These are phyloP conservation scores for Merluccius polli DNA, from an alignment of 2,797 vertebrate genomes.

Conservation along the genomic window DNA sequence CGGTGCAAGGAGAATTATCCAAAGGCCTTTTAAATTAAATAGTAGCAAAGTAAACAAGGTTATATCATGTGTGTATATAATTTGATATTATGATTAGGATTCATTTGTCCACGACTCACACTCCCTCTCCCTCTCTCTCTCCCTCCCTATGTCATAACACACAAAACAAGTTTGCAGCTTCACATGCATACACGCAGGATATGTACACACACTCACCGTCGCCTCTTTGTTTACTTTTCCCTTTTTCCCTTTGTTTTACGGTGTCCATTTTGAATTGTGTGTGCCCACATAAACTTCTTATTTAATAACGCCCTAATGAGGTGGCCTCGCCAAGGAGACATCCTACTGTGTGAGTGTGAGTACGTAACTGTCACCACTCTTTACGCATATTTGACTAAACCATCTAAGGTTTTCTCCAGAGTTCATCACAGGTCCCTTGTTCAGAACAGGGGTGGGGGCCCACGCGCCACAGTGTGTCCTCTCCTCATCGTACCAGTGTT, in stretches of 20 bases:
- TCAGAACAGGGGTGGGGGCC: not conserved
- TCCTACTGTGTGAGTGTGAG: constrained; percentile 11
- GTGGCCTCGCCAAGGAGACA: not conserved
- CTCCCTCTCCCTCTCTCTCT: not conserved
- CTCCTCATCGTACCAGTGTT: not conserved
- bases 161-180: not conserved
- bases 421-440: not conserved
- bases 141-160: not conserved
- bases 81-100: no score
- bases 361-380: not conserved
- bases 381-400: not conserved
- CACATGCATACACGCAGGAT: not conserved
- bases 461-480: not conserved
- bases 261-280: constrained; percentile 1
- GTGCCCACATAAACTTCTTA: no score
- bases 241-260: no score
- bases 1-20: no score
- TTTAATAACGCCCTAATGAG: not conserved
- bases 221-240: not conserved
- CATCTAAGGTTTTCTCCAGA: not conserved
- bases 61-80: no score
- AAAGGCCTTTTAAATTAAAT: no score
- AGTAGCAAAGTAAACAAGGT: no score
- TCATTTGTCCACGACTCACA: no score
- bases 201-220: not conserved